phyloP scores from a whole-genome alignment of 2,888 invertebrate genomes.

The Cybosia mesomella region DNA sequence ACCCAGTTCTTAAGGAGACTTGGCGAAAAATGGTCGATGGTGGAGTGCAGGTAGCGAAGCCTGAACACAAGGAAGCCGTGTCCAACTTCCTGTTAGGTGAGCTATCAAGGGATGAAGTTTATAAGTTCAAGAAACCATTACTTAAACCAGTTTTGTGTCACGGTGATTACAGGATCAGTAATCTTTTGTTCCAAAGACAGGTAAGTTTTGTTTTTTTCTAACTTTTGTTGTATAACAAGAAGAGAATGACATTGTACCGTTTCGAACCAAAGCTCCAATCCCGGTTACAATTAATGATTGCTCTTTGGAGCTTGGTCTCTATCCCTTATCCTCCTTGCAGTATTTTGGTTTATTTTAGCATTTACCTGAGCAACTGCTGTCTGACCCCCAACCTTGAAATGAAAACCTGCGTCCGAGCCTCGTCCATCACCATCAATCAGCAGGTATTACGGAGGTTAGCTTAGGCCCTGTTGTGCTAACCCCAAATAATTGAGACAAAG shows the following conservation, averaged over 20 bases:
- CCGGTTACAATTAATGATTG: too few relatives aligned
- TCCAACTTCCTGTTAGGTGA: slow-evolving; percentile 39
- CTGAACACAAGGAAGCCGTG: slow-evolving; percentile 52
- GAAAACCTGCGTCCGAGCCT: too few relatives aligned
- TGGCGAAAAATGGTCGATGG: slow-evolving; percentile 43
- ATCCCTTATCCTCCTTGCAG: too few relatives aligned
- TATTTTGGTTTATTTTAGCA: too few relatives aligned
- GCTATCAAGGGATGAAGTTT: slow-evolving; percentile 25
- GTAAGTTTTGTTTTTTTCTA: slow-evolving; percentile 29
- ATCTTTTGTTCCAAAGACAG: slow-evolving; percentile 52
- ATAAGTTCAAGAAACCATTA: slow-evolving; percentile 50
- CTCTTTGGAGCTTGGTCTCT: too few relatives aligned
- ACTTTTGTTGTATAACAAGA: not conserved
- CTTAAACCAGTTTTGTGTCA: slow-evolving; percentile 55
- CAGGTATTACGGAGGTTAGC: too few relatives aligned
- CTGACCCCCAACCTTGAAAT: too few relatives aligned
- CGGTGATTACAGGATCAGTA: slow-evolving; percentile 63
- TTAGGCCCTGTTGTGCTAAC: too few relatives aligned
- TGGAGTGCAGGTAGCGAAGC: slow-evolving; percentile 48
- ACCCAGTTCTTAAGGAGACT: slow-evolving; percentile 20
- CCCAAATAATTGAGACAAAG: too few relatives aligned
- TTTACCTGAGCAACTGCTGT: too few relatives aligned
- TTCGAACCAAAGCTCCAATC: too few relatives aligned
- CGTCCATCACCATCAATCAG: too few relatives aligned
- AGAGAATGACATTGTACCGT: not conserved